Percentiles rank a stretch among this genome's conserved stretches.
Evolutionary conservation across 2,113 vertebrate species (phyloP).

Genomic region (Girardinichthys multiradiatus): DNA sequence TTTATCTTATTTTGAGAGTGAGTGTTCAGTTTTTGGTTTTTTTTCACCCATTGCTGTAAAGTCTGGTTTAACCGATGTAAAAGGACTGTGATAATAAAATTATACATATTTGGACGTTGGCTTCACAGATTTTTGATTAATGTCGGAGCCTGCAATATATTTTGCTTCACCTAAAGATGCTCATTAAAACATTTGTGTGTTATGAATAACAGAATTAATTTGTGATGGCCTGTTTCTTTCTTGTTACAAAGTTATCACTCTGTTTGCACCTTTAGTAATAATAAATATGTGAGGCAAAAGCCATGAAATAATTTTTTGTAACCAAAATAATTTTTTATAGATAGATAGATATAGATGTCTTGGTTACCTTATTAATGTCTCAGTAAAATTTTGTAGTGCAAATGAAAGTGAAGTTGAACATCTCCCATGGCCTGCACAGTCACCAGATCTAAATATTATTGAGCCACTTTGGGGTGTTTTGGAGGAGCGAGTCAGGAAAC

Average conservation of each 20-base stretch:
- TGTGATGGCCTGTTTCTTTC: background rate
- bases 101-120: background rate
- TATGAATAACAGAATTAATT: background rate
- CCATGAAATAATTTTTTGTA: conserved; percentile 35
- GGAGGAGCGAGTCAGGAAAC: too few relatives aligned
- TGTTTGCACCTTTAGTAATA: conserved; percentile 15
- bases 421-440: too few relatives aligned
- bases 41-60: background rate
- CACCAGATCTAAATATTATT: too few relatives aligned
- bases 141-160: background rate
- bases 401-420: too few relatives aligned
- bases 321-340: conserved; percentile 38
- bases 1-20: background rate
- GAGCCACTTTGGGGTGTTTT: too few relatives aligned
- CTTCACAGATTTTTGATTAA: background rate
- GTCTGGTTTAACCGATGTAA: too few relatives aligned
- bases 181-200: conserved; percentile 13
- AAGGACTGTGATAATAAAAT: background rate
- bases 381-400: background rate
- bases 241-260: background rate
- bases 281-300: conserved; percentile 5
- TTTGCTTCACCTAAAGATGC: background rate
- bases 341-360: too few relatives aligned
- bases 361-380: background rate
- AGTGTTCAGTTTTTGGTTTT: background rate